Evolutionary conservation across 2,113 vertebrate species (phyloP), one percentile per base, ranked within the genome.

Genomic region (Saimiri boliviensis): DNA sequence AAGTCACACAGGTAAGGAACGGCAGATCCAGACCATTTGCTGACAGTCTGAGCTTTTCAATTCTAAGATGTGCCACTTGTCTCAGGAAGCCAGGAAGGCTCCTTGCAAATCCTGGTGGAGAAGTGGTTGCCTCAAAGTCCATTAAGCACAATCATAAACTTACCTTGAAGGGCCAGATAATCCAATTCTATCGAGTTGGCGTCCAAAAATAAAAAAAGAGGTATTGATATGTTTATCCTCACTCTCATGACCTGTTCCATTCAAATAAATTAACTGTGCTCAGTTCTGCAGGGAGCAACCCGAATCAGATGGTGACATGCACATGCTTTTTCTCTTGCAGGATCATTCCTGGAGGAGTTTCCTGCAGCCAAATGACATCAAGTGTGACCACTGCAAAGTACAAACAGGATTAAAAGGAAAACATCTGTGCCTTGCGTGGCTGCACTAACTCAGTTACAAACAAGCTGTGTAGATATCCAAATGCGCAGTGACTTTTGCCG

Each of bases 181-280:
- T 93, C 95, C 94, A 90, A 94, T 93, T 96, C 93, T 96, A 76
- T 91, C 86, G 25, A 92, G 63, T 77, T 97, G 95, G 87, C 89
- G 90, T 98, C 94, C 71, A 97, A 96, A 94, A 97, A 94, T 89
- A 96, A 91, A 17, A 56, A 49, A 47, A 23, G 11, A 96, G 91
- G 86, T 97, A 97, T 97, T 95, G 96, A 68, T 91, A 89, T n/a
- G 95, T 96, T 97, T 95, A 91, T 97, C 73, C 97, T 97, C 91
- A 94, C 91, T 89, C 95, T 95, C 92, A 93, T 96, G 98, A 94
- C 77, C 93, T 42, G 84, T 94, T 95, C 89, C 84, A 83, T 95
- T 85, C 92, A 96, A 92, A 96, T 97, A 97, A 97, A 97, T 96
- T 93, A 97, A 89, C 58, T 47, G 84, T 82, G 90, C 92, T 97